Percentiles rank a stretch among this genome's conserved stretches.
Evolutionary conservation across 2,888 invertebrate genomes (phyloP).

Genomic region (Helleia helle): DNA sequence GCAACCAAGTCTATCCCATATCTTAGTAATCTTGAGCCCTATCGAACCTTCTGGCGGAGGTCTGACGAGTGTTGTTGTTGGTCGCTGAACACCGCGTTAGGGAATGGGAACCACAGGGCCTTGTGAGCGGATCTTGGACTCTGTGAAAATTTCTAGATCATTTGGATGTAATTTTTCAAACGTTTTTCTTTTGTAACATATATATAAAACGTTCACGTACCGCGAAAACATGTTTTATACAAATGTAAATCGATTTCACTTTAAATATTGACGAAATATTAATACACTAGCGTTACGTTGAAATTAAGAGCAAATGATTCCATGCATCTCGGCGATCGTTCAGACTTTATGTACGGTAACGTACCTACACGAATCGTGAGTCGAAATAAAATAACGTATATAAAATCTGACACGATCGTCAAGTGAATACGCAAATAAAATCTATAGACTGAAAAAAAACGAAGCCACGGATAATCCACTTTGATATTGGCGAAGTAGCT

Average conservation of each 20-base stretch:
- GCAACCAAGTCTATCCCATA: slow-evolving; percentile 21
- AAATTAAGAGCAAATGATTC: slow-evolving; percentile 25
- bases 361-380: background rate
- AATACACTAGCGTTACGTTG: slow-evolving; percentile 5
- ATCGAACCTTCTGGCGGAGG: slow-evolving; percentile 65
- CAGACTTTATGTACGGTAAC: slow-evolving; percentile 21
- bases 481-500: slow-evolving; percentile 23
- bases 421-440: slow-evolving; percentile 23
- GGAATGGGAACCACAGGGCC: slow-evolving; percentile 76
- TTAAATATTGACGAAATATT: background rate
- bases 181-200: background rate
- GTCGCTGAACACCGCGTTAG: slow-evolving; percentile 73
- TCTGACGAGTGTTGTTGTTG: slow-evolving; percentile 62
- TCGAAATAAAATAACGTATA: slow-evolving; percentile 3
- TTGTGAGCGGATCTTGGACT: slow-evolving; percentile 72
- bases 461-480: slow-evolving; percentile 26
- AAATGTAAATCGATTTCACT: no score
- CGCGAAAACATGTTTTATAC: no score
- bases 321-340: slow-evolving; percentile 54
- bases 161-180: slow-evolving; percentile 18
- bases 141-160: slow-evolving; percentile 51
- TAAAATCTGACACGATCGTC: slow-evolving; percentile 26
- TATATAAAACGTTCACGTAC: no score
- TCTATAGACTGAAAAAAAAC: slow-evolving; percentile 21
- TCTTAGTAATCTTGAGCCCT: slow-evolving; percentile 18